A percentile compares a stretch with the other conserved stretches of the same genome.
These are phyloP conservation scores for Mormyrus proboscirostris DNA, from an alignment of 2,797 vertebrate genomes.

Conservation along the genomic window DNA sequence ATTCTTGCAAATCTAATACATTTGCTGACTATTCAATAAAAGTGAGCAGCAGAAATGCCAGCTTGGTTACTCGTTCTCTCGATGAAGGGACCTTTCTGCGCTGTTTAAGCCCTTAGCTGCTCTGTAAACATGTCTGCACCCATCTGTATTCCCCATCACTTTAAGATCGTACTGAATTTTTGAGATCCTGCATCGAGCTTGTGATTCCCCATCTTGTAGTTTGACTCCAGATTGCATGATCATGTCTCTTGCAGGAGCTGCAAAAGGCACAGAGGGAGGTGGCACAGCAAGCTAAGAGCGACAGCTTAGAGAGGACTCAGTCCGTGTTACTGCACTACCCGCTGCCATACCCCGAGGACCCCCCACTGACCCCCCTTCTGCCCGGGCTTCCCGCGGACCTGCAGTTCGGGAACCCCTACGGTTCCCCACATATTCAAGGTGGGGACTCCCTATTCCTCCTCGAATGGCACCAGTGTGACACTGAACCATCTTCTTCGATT, in stretches of 20 bases:
- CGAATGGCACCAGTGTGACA: neutral
- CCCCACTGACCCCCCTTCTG: constrained; percentile 66
- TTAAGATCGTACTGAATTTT: neutral
- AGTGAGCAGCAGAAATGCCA: neutral
- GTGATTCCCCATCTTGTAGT: neutral
- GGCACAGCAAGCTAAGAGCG: constrained; percentile 62
- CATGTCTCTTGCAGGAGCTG: constrained; percentile 60
- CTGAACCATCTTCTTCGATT: neutral
- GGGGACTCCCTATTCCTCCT: neutral
- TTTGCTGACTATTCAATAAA: neutral
- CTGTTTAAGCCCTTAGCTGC: neutral
- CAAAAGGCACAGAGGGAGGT: constrained; percentile 61
- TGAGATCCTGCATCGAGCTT: neutral
- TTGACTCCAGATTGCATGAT: neutral
- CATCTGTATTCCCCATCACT: neutral
- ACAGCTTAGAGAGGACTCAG: constrained; percentile 52
- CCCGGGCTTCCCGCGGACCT: constrained; percentile 72
- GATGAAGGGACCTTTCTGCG: neutral
- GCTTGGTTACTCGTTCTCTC: neutral
- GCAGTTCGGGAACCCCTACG: constrained; percentile 89
- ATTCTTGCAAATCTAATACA: neutral
- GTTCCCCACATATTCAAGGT: constrained; percentile 52
- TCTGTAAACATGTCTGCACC: neutral
- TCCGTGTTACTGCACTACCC: constrained; percentile 71
- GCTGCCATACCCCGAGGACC: constrained; percentile 69